Evolutionary conservation across 1,140 invertebrate genomes (phyloP).

Genomic region (Ephestia elutella): DNA sequence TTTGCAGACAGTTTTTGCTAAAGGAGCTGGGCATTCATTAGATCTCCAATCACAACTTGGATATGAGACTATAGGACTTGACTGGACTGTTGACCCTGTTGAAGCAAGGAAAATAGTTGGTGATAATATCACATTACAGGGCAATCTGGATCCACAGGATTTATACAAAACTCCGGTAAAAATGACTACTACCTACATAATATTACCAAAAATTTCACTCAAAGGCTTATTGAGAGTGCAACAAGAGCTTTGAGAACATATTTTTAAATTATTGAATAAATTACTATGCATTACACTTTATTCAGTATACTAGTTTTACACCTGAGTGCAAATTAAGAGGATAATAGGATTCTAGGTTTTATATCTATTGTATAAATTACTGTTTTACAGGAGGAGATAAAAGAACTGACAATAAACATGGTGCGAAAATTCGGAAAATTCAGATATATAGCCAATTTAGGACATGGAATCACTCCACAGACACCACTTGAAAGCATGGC

Average conservation of each 20-base stretch:
- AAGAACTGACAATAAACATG: slow-evolving; percentile 83
- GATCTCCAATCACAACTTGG: slow-evolving; percentile 84
- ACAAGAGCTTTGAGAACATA: too few species aligned
- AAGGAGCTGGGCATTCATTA: slow-evolving; percentile 91
- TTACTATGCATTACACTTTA: too few species aligned
- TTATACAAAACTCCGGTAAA: slow-evolving; percentile 85
- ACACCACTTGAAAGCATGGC: slow-evolving; percentile 88
- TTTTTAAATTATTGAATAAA: too few species aligned
- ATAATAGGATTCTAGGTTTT: too few species aligned
- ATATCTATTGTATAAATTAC: too few species aligned
- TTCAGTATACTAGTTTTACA: too few species aligned
- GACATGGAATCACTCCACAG: slow-evolving; percentile 98
- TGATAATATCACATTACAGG: slow-evolving; percentile 89
- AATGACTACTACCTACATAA: slow-evolving; percentile 19
- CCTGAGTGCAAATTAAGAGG: too few species aligned
- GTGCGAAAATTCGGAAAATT: slow-evolving; percentile 88
- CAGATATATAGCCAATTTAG: slow-evolving; percentile 97
- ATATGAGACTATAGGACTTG: slow-evolving; percentile 94
- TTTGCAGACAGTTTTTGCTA: slow-evolving; percentile 91
- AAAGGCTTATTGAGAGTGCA: too few species aligned
- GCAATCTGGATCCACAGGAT: slow-evolving; percentile 97
- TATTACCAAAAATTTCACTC: too few species aligned
- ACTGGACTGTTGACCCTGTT: slow-evolving; percentile 93
- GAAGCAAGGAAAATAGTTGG: slow-evolving; percentile 84
- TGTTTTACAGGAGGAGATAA: slow-evolving; percentile 76